phyloP scores from a whole-genome alignment of 2,113 vertebrate genomes.

The Bothrops jararaca region DNA sequence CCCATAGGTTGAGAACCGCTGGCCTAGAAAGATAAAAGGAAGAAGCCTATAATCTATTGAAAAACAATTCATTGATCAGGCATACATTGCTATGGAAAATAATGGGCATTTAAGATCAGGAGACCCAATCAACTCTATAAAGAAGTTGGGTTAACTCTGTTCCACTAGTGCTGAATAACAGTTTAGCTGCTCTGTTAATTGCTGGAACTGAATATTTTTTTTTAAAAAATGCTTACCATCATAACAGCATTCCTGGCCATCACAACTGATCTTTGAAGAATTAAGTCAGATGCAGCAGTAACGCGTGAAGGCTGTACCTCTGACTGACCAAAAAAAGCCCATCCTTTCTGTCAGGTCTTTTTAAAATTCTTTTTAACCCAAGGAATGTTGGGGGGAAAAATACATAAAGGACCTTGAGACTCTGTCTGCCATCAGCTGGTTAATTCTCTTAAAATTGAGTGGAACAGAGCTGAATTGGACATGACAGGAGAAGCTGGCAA shows the following conservation, averaged over 20 bases:
- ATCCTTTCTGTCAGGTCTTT: background rate
- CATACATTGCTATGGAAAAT: background rate
- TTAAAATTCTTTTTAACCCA: background rate
- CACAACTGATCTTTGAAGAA: background rate
- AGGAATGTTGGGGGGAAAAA: background rate
- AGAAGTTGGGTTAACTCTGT: background rate
- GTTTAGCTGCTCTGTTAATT: background rate
- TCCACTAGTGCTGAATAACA: background rate
- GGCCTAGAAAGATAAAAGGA: background rate
- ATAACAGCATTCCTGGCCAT: background rate
- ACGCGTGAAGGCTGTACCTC: background rate
- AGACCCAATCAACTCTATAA: background rate
- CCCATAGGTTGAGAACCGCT: too few relatives aligned
- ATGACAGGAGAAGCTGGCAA: background rate
- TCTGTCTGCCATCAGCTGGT: background rate
- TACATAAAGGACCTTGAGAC: background rate
- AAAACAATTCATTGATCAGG: background rate
- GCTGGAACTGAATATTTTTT: background rate
- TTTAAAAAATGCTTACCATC: background rate
- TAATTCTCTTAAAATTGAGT: background rate
- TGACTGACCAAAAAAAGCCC: background rate
- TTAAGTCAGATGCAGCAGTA: background rate
- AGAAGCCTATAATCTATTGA: background rate
- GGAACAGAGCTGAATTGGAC: background rate
- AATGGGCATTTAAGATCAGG: background rate